Percentiles rank a stretch among this genome's conserved stretches.
Evolutionary conservation across 2,797 vertebrate species (phyloP).

Genomic region (Enteromius anoplus): DNA sequence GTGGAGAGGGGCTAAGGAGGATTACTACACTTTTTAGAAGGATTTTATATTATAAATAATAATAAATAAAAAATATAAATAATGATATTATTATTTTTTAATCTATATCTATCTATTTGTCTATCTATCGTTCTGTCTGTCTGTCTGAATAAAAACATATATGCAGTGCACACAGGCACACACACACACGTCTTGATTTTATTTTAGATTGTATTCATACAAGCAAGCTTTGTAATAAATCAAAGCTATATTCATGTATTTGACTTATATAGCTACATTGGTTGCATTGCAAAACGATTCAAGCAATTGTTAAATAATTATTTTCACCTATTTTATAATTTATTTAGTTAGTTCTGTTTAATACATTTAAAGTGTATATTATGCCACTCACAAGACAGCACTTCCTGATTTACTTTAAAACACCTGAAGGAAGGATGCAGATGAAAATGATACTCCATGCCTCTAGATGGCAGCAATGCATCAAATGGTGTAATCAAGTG

Average conservation of each 20-base stretch:
- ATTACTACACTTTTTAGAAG: neutral
- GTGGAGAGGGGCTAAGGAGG: neutral
- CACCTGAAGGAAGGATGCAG: neutral
- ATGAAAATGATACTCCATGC: constrained; percentile 4
- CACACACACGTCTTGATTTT: neutral
- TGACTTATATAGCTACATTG: neutral
- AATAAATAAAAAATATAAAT: no score
- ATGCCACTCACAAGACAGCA: neutral
- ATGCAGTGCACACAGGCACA: neutral
- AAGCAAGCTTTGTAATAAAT: neutral
- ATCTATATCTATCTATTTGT: neutral
- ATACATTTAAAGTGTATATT: neutral
- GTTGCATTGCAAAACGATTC: neutral
- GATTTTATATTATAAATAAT: neutral
- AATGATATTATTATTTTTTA: no score
- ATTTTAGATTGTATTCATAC: neutral
- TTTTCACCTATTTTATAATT: neutral
- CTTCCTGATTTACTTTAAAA: neutral
- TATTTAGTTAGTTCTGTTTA: neutral
- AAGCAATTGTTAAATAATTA: neutral
- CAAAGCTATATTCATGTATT: neutral
- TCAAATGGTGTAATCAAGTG: neutral
- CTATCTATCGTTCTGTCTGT: neutral
- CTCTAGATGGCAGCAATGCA: constrained; percentile 48
- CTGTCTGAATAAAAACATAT: neutral